Evolutionary conservation across 2,888 invertebrate genomes (phyloP).

Genomic region (Zaprionus lineosus): DNA sequence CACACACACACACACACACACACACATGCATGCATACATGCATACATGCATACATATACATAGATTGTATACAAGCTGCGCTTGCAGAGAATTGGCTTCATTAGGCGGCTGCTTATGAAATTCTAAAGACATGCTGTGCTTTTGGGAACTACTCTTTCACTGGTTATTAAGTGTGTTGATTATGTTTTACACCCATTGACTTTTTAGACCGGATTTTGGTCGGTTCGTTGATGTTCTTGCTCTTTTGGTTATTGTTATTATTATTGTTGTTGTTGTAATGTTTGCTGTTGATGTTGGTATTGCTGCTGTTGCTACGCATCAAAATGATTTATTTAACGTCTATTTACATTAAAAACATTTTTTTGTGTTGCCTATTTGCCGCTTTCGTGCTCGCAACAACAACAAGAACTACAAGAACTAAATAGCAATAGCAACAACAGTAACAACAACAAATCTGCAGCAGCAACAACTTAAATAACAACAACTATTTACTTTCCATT

Average conservation of each 20-base stretch:
- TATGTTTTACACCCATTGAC: conserved; percentile 61
- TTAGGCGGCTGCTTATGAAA: conserved; percentile 28
- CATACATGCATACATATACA: neutral
- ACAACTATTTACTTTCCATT: conserved; percentile 73
- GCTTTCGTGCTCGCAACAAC: conserved; percentile 43
- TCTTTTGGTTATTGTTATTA: too few relatives aligned
- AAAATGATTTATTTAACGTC: conserved; percentile 68
- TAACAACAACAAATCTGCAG: conserved; percentile 52
- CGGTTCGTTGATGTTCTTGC: conserved; percentile 20
- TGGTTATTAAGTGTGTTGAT: conserved; percentile 40
- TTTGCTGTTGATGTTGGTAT: too few relatives aligned
- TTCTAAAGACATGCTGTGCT: neutral
- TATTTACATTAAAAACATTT: conserved; percentile 68
- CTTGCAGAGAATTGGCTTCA: conserved; percentile 53
- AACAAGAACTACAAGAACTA: conserved; percentile 13
- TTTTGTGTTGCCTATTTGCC: conserved; percentile 35
- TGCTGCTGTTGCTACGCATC: conserved; percentile 56
- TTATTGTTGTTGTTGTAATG: too few relatives aligned
- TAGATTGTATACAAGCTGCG: too few relatives aligned
- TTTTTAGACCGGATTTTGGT: conserved; percentile 64
- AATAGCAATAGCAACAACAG: conserved; percentile 24
- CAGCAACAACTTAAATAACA: conserved; percentile 35
- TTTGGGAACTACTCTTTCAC: neutral
- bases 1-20: neutral
- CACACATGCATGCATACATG: neutral